Conservation (phyloP, 2,888 invertebrate genomes). For the Autographa gamma region DNA sequence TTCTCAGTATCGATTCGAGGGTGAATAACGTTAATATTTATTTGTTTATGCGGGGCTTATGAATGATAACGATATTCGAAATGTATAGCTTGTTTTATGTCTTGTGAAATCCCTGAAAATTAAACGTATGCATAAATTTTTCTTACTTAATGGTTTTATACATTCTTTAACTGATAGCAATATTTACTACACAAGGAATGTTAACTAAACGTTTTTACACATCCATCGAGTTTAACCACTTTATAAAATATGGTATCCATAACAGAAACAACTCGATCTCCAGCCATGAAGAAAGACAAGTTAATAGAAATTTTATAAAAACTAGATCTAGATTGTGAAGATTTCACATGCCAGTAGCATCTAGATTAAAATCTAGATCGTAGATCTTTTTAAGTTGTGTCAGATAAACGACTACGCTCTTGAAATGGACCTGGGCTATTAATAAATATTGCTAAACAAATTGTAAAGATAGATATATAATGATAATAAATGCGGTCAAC, state of each 20-base stretch:
- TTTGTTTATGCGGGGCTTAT: not conserved
- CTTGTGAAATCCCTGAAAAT: too few relatives aligned
- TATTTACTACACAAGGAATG: not conserved
- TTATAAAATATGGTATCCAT: not conserved
- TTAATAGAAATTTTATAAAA: slow-evolving; percentile 47
- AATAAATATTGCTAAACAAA: too few relatives aligned
- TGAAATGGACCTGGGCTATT: not conserved
- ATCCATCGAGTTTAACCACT: not conserved
- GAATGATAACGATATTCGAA: not conserved
- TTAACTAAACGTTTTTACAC: not conserved
- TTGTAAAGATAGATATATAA: too few relatives aligned
- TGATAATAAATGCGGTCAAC: too few relatives aligned
- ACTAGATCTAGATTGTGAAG: slow-evolving; percentile 33
- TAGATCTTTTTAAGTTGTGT: slow-evolving; percentile 8
- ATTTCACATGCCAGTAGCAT: slow-evolving; percentile 28
- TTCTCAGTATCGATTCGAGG: not conserved
- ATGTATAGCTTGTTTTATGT: not conserved
- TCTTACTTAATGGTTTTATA: too few relatives aligned
- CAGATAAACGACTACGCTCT: slow-evolving; percentile 1
- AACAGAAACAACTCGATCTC: slow-evolving; percentile 17
- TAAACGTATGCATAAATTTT: too few relatives aligned
- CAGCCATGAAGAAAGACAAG: slow-evolving; percentile 25
- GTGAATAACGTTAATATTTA: not conserved
- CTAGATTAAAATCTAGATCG: slow-evolving; percentile 8
- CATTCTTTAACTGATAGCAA: too few relatives aligned